Conservation (phyloP, 1,140 invertebrate species). For the Neodiprion lecontei region DNA sequence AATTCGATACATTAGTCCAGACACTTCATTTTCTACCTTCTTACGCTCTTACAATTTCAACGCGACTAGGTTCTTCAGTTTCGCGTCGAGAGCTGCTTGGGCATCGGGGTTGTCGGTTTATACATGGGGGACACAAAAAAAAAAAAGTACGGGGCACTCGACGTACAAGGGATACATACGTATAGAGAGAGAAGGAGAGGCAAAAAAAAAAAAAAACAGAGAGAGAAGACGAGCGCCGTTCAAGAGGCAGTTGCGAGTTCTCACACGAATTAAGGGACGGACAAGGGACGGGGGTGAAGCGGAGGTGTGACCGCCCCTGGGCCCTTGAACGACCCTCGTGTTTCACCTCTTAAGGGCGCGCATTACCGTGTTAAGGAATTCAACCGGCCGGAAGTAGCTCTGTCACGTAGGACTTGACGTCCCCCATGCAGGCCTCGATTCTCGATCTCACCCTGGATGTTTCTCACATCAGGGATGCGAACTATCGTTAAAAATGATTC, state of each 20-base stretch:
- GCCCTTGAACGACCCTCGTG: conserved; percentile 18
- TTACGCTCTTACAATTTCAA: not conserved
- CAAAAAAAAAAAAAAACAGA: not conserved
- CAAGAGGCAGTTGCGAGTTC: conserved; percentile 25
- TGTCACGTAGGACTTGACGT: not conserved
- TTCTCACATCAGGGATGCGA: no score
- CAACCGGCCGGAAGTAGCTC: not conserved
- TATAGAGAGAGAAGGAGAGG: not conserved
- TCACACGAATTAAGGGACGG: conserved; percentile 22
- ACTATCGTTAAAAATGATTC: no score
- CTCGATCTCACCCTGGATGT: no score
- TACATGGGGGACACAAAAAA: not conserved
- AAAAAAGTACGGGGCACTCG: not conserved
- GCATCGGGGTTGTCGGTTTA: not conserved
- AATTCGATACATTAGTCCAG: not conserved
- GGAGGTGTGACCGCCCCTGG: not conserved
- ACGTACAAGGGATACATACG: not conserved
- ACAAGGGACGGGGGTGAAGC: not conserved
- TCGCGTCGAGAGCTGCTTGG: not conserved
- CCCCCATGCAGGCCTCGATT: not conserved
- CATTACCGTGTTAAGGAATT: not conserved
- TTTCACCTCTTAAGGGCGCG: not conserved
- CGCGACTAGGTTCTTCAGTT: not conserved
- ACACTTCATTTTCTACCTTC: not conserved
- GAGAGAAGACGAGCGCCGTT: not conserved